A percentile compares a stretch with the other conserved stretches of the same genome.
Evolutionary conservation across 2,113 vertebrate species (phyloP).

Genomic region (Naja naja): DNA sequence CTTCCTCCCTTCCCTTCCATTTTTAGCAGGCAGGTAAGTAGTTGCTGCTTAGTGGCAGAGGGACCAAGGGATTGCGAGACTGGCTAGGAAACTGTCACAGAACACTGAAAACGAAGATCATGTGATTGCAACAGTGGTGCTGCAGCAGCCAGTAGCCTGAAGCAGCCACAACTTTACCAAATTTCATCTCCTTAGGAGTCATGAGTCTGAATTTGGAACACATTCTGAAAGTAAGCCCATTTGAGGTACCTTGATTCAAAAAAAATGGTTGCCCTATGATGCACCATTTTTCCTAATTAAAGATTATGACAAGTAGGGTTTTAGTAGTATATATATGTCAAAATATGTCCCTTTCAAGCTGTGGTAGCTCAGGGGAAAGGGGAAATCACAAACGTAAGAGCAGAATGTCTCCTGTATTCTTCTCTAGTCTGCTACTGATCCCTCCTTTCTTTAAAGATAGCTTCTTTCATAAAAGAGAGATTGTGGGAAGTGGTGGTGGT

Average conservation of each 20-base stretch:
- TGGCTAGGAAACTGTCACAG: not conserved
- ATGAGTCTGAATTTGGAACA: not conserved
- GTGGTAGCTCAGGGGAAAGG: not conserved
- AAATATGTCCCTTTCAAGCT: constrained; percentile 16
- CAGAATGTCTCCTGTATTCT: not conserved
- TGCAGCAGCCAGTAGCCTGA: not conserved
- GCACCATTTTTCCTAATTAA: not conserved
- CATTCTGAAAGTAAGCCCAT: not conserved
- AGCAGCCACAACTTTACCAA: not conserved
- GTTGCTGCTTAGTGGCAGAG: not conserved
- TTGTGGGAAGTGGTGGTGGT: not conserved
- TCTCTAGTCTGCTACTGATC: not conserved
- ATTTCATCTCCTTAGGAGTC: not conserved
- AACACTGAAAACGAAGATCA: not conserved
- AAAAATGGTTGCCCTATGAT: not conserved
- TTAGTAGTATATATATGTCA: not conserved
- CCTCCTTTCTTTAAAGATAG: not conserved
- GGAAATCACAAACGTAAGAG: not conserved
- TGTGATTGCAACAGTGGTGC: not conserved
- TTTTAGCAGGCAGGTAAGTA: not conserved
- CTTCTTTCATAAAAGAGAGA: not conserved
- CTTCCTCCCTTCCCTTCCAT: not conserved
- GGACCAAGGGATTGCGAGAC: not conserved
- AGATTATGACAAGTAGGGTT: not conserved
- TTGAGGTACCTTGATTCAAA: not conserved